These are phyloP conservation scores for Aurelia aurita DNA, from an alignment of 30 jellyfish, hydroid and myxozoan species.

Conservation along the genomic window DNA sequence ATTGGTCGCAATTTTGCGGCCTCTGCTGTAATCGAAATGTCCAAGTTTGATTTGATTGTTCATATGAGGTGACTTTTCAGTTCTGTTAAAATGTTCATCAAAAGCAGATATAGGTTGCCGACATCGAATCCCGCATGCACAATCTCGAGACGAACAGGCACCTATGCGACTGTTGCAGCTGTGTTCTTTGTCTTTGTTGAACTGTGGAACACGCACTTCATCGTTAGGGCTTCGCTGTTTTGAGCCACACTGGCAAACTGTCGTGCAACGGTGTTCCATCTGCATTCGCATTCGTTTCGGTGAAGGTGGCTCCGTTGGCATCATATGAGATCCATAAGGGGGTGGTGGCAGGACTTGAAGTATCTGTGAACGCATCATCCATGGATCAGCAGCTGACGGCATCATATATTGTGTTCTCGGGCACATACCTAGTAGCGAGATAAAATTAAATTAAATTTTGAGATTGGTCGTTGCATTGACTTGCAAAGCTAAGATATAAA, in stretches of 20 bases:
- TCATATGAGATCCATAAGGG: slow-evolving; percentile 3
- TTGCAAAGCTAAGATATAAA: no score
- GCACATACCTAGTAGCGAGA: background rate
- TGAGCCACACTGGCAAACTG: slow-evolving; percentile 9
- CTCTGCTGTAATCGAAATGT: slow-evolving; percentile 12
- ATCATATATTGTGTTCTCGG: slow-evolving; percentile 23
- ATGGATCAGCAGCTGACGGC: slow-evolving; percentile 27
- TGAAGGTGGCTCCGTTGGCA: slow-evolving; percentile 1
- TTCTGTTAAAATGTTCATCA: slow-evolving; percentile 12
- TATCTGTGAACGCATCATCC: slow-evolving; percentile 35
- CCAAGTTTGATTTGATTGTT: background rate
- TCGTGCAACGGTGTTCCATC: slow-evolving; percentile 20
- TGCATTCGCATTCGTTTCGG: slow-evolving; percentile 23
- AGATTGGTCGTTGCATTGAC: background rate
- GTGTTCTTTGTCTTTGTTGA: background rate
- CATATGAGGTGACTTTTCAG: background rate
- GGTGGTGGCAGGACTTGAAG: slow-evolving; percentile 43
- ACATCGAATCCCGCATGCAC: slow-evolving; percentile 36
- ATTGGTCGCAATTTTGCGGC: background rate
- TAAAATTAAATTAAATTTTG: background rate
- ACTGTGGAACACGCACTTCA: slow-evolving; percentile 1
- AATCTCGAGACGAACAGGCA: background rate
- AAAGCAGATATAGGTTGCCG: slow-evolving; percentile 8
- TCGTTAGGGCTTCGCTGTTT: slow-evolving; percentile 2
- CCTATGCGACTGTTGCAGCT: background rate